Base-by-base conservation (phyloP, 2,113 vertebrate species). In the Pleuronectes platessa region DNA sequence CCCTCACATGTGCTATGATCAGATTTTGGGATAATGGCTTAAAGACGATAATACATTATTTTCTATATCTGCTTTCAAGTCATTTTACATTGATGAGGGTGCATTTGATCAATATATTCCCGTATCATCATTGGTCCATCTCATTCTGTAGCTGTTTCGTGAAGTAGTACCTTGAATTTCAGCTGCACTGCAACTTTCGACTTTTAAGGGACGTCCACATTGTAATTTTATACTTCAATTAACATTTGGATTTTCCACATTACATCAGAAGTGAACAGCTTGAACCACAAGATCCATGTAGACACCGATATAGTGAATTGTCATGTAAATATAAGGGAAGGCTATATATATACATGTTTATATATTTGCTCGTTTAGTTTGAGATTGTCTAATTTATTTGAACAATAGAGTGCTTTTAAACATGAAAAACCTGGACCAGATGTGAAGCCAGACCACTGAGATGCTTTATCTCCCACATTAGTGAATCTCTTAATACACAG, bases 371-470 rank as follows among this genome's bases (percentile, higher is more conserved):
- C 10, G 13, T 35, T 7, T 8, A 35, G 12, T 17, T 17, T 15
- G 14, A 47, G 45, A 47, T 17, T 1, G 37, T 3, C 3, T 17
- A 47, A 15, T 47, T 47, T 47, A 47, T 1, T 47, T 17, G 3
- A 47, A 47, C 17, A 21, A 12, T 2, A 59, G 6, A 1, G 17
- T 40, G 20, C 18, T 63, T 40, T 21, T 4, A 14, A 37, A 35
- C 14, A 20, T 51, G 58, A 47, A 51, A 23, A 51, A 21, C 42
- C 14, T 55, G 49, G 21, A 79, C 7, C 61, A 66, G 37, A 78
- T 81, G 55, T 71, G 42, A 47, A 61, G 5, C 0, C 13, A 53
- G 31, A 31, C 31, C 31, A 8, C 31, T 31, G 31, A 31, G 6
- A 24, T 77, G 35, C 55, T 23, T 26, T 42, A 0, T 54, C 51